Evolutionary conservation across 2,888 invertebrate genomes (phyloP).

Genomic region (Pherbina coryleti): DNA sequence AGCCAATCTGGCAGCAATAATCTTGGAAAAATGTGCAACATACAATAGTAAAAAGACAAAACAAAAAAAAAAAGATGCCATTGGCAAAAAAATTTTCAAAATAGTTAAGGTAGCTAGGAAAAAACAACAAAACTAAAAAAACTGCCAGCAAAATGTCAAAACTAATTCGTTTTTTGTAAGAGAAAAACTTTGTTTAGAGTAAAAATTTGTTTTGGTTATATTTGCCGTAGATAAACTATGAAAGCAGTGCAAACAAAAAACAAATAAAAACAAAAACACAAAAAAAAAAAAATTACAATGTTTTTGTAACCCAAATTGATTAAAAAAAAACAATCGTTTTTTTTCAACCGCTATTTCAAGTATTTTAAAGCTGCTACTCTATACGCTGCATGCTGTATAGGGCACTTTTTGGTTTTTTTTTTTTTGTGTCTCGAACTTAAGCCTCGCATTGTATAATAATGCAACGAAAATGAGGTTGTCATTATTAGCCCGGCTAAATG

Average conservation of each 20-base stretch:
- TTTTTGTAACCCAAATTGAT: slow-evolving; percentile 30
- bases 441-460: slow-evolving; percentile 11
- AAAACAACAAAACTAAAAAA: neutral
- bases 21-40: neutral
- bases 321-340: neutral
- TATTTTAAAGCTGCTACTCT: neutral
- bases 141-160: slow-evolving; percentile 5
- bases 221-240: neutral
- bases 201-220: neutral
- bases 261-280: no score
- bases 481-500: slow-evolving; percentile 27
- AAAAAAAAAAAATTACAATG: slow-evolving; percentile 3
- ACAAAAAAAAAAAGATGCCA: neutral
- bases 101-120: neutral
- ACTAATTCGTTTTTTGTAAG: slow-evolving; percentile 7
- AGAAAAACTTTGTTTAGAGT: neutral
- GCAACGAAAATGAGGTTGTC: slow-evolving; percentile 30
- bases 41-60: neutral
- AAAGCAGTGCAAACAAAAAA: slow-evolving; percentile 8
- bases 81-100: slow-evolving; percentile 9
- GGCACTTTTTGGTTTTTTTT: neutral
- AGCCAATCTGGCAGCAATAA: slow-evolving; percentile 15
- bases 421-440: neutral
- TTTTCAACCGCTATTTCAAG: neutral
- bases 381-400: neutral